Evolutionary conservation across 2,797 vertebrate species (phyloP).

Genomic region (Enteromius argenteus): DNA sequence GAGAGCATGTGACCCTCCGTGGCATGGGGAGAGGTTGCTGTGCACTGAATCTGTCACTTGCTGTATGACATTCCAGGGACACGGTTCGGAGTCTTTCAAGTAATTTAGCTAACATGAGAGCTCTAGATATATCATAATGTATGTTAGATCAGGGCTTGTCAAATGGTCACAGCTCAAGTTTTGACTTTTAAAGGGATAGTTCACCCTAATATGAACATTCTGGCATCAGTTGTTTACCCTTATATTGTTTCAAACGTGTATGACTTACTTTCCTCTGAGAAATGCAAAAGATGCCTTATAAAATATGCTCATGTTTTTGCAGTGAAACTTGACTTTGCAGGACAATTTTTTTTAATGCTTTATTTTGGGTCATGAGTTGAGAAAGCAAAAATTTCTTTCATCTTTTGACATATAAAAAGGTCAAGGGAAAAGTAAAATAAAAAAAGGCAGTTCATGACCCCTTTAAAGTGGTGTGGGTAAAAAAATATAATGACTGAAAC

Average conservation of each 20-base stretch:
- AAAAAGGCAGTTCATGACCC: neutral
- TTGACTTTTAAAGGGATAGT: constrained; percentile 14
- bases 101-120: constrained; percentile 11
- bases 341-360: neutral
- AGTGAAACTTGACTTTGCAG: neutral
- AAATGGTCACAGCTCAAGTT: constrained; percentile 2
- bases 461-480: neutral
- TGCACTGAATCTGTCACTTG: constrained; percentile 40
- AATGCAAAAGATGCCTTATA: neutral
- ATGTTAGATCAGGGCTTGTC: neutral
- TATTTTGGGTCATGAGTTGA: neutral
- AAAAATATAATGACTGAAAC: neutral
- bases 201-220: neutral
- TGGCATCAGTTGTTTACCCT: neutral
- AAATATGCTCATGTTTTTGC: neutral
- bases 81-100: neutral
- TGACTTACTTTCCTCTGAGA: neutral
- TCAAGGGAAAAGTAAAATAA: neutral
- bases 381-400: neutral
- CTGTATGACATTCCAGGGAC: constrained; percentile 26
- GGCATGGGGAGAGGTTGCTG: constrained; percentile 27
- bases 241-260: neutral
- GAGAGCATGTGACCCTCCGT: constrained; percentile 33
- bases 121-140: constrained; percentile 33
- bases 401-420: neutral